Evolutionary conservation across 1,140 invertebrate species (phyloP).

Genomic region (Planococcus citri): DNA sequence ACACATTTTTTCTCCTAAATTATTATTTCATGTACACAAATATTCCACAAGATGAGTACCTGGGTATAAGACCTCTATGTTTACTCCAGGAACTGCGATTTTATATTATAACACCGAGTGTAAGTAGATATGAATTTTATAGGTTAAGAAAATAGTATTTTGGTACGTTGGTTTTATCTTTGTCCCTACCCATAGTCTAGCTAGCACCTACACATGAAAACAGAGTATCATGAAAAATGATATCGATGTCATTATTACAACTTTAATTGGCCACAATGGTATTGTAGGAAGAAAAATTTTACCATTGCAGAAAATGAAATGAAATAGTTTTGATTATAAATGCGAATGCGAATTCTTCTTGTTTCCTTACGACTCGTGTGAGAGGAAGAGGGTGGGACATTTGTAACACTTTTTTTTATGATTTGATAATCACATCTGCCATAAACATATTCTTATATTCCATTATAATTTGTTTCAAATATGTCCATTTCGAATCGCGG

Average conservation of each 20-base stretch:
- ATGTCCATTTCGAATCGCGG: background rate
- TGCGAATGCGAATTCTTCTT: background rate
- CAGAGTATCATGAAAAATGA: background rate
- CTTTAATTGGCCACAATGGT: background rate
- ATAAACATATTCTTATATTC: constrained; percentile 4
- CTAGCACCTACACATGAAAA: too few relatives aligned
- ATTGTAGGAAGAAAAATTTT: background rate
- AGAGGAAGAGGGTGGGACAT: background rate
- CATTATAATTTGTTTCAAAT: constrained; percentile 4
- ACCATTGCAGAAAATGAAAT: background rate
- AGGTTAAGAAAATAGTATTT: too few relatives aligned
- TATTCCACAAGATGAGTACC: too few relatives aligned
- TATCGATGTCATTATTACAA: background rate
- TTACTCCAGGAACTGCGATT: too few relatives aligned
- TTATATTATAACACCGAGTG: too few relatives aligned
- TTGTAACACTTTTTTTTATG: constrained; percentile 1
- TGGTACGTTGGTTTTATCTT: too few relatives aligned
- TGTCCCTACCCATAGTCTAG: too few relatives aligned
- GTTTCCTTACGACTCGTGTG: too few relatives aligned
- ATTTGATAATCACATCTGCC: constrained; percentile 2
- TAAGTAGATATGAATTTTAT: too few relatives aligned
- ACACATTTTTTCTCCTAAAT: too few relatives aligned
- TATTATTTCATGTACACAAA: too few relatives aligned
- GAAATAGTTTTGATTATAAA: constrained; percentile 1
- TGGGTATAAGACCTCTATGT: too few relatives aligned